phyloP scores from a whole-genome alignment of 2,113 vertebrate species.

The Ibidorhyncha struthersii region DNA sequence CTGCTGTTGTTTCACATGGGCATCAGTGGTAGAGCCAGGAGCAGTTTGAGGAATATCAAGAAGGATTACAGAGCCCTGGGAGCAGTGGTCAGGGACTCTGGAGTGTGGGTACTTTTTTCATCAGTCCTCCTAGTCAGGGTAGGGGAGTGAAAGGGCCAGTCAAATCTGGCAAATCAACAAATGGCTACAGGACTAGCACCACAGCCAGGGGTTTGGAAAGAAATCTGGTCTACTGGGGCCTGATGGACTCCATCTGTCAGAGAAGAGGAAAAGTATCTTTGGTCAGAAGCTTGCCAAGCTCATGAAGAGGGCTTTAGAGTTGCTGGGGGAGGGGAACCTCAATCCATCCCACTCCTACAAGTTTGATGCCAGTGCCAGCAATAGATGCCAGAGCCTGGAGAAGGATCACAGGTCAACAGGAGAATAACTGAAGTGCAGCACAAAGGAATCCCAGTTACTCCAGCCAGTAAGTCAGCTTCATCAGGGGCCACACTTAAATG shows the following conservation, averaged over 20 bases:
- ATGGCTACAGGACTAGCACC: not conserved
- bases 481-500: not conserved
- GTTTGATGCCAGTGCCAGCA: not conserved
- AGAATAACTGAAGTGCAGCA: not conserved
- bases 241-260: not conserved
- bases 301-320: not conserved
- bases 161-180: not conserved
- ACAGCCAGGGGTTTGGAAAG: not conserved
- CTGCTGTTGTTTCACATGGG: not conserved
- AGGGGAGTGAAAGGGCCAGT: not conserved
- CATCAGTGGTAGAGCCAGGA: not conserved
- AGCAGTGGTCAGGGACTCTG: not conserved
- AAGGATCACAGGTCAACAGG: not conserved
- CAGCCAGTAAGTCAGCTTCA: not conserved
- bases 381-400: not conserved
- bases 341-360: not conserved
- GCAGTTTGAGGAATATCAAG: not conserved
- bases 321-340: not conserved
- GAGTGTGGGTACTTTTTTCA: not conserved
- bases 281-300: not conserved
- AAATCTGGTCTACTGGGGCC: not conserved
- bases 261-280: not conserved
- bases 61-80: not conserved
- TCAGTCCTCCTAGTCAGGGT: not conserved
- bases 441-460: not conserved